These are phyloP conservation scores for Poecilia picta DNA, from an alignment of 2,797 vertebrate species.

Conservation along the genomic window DNA sequence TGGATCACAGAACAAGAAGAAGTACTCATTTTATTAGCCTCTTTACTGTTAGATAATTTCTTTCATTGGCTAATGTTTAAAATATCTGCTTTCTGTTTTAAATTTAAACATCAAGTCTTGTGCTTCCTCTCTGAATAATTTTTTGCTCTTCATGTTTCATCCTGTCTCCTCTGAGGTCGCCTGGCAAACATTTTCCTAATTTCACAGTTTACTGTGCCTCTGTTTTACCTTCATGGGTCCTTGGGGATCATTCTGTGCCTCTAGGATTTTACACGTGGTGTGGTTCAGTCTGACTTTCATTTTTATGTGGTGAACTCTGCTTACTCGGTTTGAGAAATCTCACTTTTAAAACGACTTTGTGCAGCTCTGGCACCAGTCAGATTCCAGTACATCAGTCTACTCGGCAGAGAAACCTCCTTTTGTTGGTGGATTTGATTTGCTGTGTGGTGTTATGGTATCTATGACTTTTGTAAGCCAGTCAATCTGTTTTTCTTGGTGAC, in stretches of 20 bases:
- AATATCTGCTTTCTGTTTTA: constrained; percentile 18
- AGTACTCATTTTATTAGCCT: constrained; percentile 66
- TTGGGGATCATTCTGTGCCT: constrained; percentile 28
- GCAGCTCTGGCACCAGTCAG: constrained; percentile 69
- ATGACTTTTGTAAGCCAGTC: constrained; percentile 47
- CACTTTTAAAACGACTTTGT: constrained; percentile 57
- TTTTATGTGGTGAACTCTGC: constrained; percentile 49
- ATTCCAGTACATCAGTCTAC: constrained; percentile 62
- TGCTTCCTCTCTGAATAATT: background rate
- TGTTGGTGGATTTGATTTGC: constrained; percentile 59
- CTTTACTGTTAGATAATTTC: constrained; percentile 21
- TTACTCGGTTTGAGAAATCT: constrained; percentile 69
- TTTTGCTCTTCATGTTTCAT: background rate
- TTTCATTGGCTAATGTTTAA: constrained; percentile 19
- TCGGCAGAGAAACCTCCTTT: constrained; percentile 48
- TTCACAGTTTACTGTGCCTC: constrained; percentile 9
- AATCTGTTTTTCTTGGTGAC: constrained; percentile 35
- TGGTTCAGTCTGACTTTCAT: constrained; percentile 48
- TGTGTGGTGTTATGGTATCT: constrained; percentile 57
- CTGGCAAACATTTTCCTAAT: constrained; percentile 20
- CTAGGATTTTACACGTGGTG: constrained; percentile 39
- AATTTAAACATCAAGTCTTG: background rate
- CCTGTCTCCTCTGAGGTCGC: constrained; percentile 7
- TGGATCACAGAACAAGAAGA: constrained; percentile 79
- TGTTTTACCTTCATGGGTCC: constrained; percentile 1